Base-by-base conservation (phyloP, 2,797 vertebrate species). In the Hypotaenidia philippensis region DNA sequence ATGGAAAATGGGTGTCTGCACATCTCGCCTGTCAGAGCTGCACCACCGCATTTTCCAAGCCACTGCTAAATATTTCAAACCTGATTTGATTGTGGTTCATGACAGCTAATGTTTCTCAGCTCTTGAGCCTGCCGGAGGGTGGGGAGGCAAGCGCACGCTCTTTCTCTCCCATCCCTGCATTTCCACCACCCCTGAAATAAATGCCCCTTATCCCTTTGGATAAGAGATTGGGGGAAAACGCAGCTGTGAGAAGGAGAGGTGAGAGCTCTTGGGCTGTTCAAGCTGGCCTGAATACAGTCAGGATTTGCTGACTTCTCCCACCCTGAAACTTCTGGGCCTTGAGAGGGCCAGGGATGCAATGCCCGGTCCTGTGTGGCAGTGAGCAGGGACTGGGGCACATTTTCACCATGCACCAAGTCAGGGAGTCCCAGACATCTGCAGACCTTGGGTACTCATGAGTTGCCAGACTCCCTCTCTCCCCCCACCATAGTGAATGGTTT, bases 11-110 rank as follows among this genome's bases (percentile, higher is more conserved):
- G 97, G 98, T 98, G 98, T 98, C 97, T 98, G 98, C 95, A 96
- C 97, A 96, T 98, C 98, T 98, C 97, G 98, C 98, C 99, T 99
- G 99, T 99, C 99, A 99, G 98, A 98, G 98, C 99, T 98, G 98
- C 99, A 98, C 98, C 98, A 97, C 98, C 97, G 97, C 98, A 98
- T 99, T 99, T 99, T 99, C 99, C 99, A 97, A 99, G 98, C 98
- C 99, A 99, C 98, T 99, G 99, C 99, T 99, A 99, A 99, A 99
- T 99, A 99, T 99, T 99, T 99, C 99, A 98, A 98, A 99, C 98
- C 98, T 98, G 98, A 99, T 99, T 99, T 98, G 98, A 99, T 99
- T 99, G 99, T 99, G 99, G 98, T 98, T 99, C 98, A 96, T 99
- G 99, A 99, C 98, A 99, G 98, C 98, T 98, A 97, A 98, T 98